Evolutionary conservation across 2,113 vertebrate species (phyloP).

Genomic region (Dissostichus mawsoni): DNA sequence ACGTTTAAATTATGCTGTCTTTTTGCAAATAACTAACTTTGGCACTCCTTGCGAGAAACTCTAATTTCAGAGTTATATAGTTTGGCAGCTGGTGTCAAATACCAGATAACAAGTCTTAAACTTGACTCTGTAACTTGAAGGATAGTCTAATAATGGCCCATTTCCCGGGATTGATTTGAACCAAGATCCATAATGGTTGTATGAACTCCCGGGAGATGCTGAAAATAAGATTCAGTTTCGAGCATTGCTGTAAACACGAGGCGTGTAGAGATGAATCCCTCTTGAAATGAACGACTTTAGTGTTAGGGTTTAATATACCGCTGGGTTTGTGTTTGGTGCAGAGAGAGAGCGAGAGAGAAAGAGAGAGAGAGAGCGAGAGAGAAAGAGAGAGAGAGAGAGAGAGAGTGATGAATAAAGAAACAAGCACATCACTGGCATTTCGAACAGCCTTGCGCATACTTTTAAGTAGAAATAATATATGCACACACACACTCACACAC

Average conservation of each 20-base stretch:
- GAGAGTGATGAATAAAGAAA: slow-evolving; percentile 33
- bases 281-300: slow-evolving; percentile 10
- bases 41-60: not conserved
- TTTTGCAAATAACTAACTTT: not conserved
- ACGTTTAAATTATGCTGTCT: too few relatives aligned
- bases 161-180: slow-evolving; percentile 46
- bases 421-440: slow-evolving; percentile 54
- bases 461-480: slow-evolving; percentile 58
- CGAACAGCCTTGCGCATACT: slow-evolving; percentile 38
- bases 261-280: not conserved
- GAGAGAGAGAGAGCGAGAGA: not conserved
- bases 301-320: not conserved
- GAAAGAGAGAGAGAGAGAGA: not conserved
- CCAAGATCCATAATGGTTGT: slow-evolving; percentile 30
- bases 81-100: slow-evolving; percentile 20
- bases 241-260: not conserved
- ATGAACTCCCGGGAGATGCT: slow-evolving; percentile 12
- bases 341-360: not conserved
- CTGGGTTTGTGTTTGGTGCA: slow-evolving; percentile 31
- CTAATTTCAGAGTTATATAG: not conserved
- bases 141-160: not conserved
- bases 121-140: not conserved
- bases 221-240: slow-evolving; percentile 36
- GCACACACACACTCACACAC: slow-evolving; percentile 36
- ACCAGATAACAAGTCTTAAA: not conserved